Conservation (phyloP, 2,888 invertebrate species). For the Drosophila phalerata region DNA sequence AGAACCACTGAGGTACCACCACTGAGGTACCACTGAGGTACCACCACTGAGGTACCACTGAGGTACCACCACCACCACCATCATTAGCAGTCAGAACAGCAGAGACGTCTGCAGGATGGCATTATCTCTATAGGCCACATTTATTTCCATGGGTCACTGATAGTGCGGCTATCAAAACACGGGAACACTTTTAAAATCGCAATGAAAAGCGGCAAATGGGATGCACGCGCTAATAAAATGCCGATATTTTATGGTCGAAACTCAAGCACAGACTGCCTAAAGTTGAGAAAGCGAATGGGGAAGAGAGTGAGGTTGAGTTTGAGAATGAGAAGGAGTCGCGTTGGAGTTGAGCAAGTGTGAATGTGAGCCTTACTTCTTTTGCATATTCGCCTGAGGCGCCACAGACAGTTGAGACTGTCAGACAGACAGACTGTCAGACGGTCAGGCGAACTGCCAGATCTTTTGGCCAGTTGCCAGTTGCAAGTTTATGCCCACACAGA, state of each 20-base stretch:
- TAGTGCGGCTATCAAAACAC: slow-evolving; percentile 83
- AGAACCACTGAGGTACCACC: not conserved
- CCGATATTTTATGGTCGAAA: slow-evolving; percentile 78
- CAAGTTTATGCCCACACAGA: slow-evolving; percentile 68
- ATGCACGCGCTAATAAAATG: slow-evolving; percentile 82
- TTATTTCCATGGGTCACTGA: slow-evolving; percentile 83
- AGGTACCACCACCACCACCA: not conserved
- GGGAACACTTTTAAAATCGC: slow-evolving; percentile 84
- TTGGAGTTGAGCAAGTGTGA: slow-evolving; percentile 73
- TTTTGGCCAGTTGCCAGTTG: slow-evolving; percentile 31
- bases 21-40: slow-evolving; percentile 1
- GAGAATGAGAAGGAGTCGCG: slow-evolving; percentile 29
- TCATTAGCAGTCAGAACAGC: slow-evolving; percentile 1
- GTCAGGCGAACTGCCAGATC: slow-evolving; percentile 19
- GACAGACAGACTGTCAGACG: slow-evolving; percentile 1
- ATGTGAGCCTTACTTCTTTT: slow-evolving; percentile 61
- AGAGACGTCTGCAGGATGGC: slow-evolving; percentile 51
- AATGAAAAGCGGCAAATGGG: slow-evolving; percentile 82
- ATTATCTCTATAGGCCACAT: slow-evolving; percentile 84
- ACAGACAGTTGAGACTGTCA: slow-evolving; percentile 13
- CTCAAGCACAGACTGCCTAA: slow-evolving; percentile 8
- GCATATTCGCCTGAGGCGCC: slow-evolving; percentile 56
- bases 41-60: not conserved
- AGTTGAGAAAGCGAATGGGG: too few species aligned
- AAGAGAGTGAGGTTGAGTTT: not conserved